Base-by-base conservation (phyloP, 2,797 vertebrate genomes). In the Urosaurus nigricauda region DNA sequence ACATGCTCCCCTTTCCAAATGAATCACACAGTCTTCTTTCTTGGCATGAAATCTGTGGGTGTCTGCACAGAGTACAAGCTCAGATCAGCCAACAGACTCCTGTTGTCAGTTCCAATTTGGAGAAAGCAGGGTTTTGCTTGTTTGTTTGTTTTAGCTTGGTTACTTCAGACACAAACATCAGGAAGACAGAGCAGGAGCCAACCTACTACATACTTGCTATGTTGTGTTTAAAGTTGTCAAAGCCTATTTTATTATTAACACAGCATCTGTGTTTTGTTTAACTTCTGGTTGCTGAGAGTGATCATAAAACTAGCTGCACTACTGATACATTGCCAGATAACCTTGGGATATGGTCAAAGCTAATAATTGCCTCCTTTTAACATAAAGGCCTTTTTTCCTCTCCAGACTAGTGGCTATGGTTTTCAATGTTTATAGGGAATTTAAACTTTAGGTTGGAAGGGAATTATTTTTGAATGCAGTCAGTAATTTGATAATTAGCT, bases 401-500 rank as follows among this genome's bases (percentile, higher is more conserved):
- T 77, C 84, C 87, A 92, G 83, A 89, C 90, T 88, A 92, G 29
- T 92, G 90, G 84, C 73, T 86, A 85, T 7, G 71, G 88, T 86
- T 88, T 86, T 84, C 65, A 56, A 68, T 88, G 86, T 83, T 92
- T 91, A 91, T 92, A 70, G 90, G 83, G 47, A 94, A 26, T 90
- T 94, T 79, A 77, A 60, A 26, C 91, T 87, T 89, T 90, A 92
- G 92, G 93, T 95, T 95, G 89, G 73, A 92, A 85, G 84, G 90
- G 82, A 94, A 90, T 70, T 93, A 89, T 90, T 94, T 58, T 73
- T 90, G 60, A 92, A 89, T 0, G 0, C 81, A 94, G 94, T 80
- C 87, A 83, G 89, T 94, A 94, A 95, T 96, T 95, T 95, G 83
- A 89, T 95, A 95, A 96, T 96, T 95, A 94, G 94, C 87, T 91